phyloP scores from a whole-genome alignment of 1,140 invertebrate species.

The Samia ricini region DNA sequence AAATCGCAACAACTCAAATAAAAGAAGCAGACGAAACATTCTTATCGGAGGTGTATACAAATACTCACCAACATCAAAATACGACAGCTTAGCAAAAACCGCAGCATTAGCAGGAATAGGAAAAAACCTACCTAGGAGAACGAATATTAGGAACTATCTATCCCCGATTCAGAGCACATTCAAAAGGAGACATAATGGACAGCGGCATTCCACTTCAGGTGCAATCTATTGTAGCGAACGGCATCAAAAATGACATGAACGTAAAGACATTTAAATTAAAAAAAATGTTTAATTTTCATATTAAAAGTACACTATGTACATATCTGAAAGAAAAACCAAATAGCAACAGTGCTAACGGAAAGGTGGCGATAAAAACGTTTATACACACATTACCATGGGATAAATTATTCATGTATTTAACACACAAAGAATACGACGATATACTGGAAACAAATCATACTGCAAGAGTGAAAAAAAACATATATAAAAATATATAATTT shows the following conservation, averaged over 20 bases:
- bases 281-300: not conserved
- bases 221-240: not conserved
- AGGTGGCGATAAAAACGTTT: not conserved
- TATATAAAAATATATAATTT: slow-evolving; percentile 19
- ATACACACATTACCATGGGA: not conserved
- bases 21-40: not conserved
- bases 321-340: not conserved
- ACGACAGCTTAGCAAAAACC: not conserved
- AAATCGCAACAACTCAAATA: not conserved
- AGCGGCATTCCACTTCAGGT: not conserved
- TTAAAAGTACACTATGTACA: not conserved
- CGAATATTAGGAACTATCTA: slow-evolving; percentile 1
- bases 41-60: not conserved
- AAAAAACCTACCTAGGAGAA: not conserved
- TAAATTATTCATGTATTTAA: slow-evolving; percentile 1
- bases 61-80: not conserved
- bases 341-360: not conserved
- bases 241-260: slow-evolving; percentile 1
- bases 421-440: not conserved
- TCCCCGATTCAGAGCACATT: not conserved
- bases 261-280: not conserved
- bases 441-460: not conserved
- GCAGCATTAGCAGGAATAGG: not conserved
- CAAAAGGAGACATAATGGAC: not conserved
- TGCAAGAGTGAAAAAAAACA: not conserved